Conservation (phyloP, 1,140 invertebrate genomes). For the Vollenhovia emeryi region DNA sequence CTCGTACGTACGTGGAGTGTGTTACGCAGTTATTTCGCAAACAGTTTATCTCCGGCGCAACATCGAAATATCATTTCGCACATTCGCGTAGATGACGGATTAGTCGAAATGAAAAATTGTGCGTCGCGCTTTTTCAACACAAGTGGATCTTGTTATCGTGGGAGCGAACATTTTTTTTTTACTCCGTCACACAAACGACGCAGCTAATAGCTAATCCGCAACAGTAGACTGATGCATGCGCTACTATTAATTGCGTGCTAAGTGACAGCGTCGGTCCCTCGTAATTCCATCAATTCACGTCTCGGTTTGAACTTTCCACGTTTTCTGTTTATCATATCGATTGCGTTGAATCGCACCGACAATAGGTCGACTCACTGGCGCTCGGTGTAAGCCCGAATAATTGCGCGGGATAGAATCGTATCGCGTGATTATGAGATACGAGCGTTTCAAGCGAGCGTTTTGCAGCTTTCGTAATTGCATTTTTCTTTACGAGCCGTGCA, state of each 20-base stretch:
- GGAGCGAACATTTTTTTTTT: neutral
- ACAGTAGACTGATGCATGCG: neutral
- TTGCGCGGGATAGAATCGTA: neutral
- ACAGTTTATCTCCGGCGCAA: constrained; percentile 2
- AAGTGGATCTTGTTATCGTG: neutral
- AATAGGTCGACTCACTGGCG: neutral
- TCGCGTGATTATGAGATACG: neutral
- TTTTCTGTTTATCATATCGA: constrained; percentile 7
- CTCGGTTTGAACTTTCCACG: constrained; percentile 32
- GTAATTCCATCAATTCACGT: constrained; percentile 12
- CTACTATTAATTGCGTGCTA: neutral
- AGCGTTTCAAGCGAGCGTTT: neutral
- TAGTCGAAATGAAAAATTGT: constrained; percentile 21
- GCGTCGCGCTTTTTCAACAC: neutral
- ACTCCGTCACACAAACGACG: neutral
- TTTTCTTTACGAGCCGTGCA: constrained; percentile 28
- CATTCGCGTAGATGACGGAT: constrained; percentile 2
- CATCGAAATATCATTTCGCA: constrained; percentile 23
- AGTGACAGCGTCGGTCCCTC: neutral
- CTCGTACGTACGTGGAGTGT: neutral
- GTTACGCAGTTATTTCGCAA: constrained; percentile 19
- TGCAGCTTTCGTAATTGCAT: constrained; percentile 19
- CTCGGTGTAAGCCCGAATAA: neutral
- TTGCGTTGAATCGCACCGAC: constrained; percentile 34
- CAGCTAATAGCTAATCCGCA: neutral